Conservation (phyloP, 1,140 invertebrate species). For the Diprion similis region DNA sequence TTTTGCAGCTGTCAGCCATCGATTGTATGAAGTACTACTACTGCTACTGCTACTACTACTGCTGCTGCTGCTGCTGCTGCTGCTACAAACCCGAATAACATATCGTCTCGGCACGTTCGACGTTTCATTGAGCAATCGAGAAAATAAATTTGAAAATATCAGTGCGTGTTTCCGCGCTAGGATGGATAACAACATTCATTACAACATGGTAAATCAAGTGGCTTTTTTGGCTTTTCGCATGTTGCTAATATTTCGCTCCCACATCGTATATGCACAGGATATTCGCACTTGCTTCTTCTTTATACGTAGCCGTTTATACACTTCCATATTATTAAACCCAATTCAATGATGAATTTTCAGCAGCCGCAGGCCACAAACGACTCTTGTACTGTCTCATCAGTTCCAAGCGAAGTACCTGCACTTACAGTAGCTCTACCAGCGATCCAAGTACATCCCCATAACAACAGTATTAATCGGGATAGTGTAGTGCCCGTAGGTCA, state of each 20-base stretch:
- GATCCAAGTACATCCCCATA: constrained; percentile 21
- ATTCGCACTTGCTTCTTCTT: too few species aligned
- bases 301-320: too few species aligned
- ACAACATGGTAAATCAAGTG: constrained; percentile 45
- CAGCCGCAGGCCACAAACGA: constrained; percentile 24
- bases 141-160: constrained; percentile 19
- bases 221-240: background rate
- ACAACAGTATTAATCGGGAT: background rate
- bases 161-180: background rate
- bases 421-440: constrained; percentile 42
- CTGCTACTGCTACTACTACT: constrained; percentile 22
- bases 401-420: constrained; percentile 32
- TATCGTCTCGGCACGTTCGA: constrained; percentile 17
- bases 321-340: too few species aligned
- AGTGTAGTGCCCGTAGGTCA: background rate
- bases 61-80: constrained; percentile 9
- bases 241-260: background rate
- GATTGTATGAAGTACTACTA: constrained; percentile 37
- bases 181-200: constrained; percentile 41
- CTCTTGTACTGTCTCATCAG: constrained; percentile 29
- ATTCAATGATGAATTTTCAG: background rate
- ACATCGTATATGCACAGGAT: background rate
- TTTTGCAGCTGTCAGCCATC: constrained; percentile 51
- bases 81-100: background rate
- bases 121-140: constrained; percentile 10